A percentile compares a stretch with the other conserved stretches of the same genome.
Evolutionary conservation across 2,797 vertebrate species (phyloP).

Genomic region (Loriculus beryllinus): DNA sequence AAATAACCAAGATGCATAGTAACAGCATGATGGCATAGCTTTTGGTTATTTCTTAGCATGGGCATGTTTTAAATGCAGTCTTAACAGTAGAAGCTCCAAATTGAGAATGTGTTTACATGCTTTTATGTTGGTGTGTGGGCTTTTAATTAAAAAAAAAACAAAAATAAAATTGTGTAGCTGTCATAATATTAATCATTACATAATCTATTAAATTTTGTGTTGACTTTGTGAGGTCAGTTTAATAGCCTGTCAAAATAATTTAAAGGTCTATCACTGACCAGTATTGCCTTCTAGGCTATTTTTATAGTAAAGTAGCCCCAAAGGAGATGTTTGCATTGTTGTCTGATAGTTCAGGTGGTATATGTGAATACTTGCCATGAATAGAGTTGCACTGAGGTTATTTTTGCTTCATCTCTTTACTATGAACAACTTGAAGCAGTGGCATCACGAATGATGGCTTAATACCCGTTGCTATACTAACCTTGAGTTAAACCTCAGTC

Average conservation of each 20-base stretch:
- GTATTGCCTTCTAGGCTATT: not conserved
- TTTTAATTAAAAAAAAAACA: not conserved
- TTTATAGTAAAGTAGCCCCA: not conserved
- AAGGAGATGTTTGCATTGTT: not conserved
- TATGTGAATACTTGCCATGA: not conserved
- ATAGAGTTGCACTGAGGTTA: not conserved
- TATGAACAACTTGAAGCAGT: not conserved
- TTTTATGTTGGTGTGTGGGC: not conserved
- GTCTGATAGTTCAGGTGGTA: not conserved
- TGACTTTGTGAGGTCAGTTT: not conserved
- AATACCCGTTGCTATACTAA: not conserved
- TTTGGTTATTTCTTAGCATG: conserved; percentile 57
- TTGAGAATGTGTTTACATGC: not conserved
- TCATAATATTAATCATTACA: not conserved
- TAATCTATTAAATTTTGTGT: not conserved
- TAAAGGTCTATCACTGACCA: not conserved
- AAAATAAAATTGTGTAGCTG: not conserved
- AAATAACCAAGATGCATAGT: conserved; percentile 53
- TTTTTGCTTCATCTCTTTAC: not conserved
- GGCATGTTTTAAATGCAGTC: conserved; percentile 51
- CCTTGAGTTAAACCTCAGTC: not conserved
- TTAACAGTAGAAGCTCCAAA: not conserved
- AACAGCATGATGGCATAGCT: conserved; percentile 69
- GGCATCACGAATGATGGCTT: not conserved
- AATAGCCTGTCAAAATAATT: not conserved